Conservation (phyloP, 2,797 vertebrate species). For the Sciaenops ocellatus region DNA sequence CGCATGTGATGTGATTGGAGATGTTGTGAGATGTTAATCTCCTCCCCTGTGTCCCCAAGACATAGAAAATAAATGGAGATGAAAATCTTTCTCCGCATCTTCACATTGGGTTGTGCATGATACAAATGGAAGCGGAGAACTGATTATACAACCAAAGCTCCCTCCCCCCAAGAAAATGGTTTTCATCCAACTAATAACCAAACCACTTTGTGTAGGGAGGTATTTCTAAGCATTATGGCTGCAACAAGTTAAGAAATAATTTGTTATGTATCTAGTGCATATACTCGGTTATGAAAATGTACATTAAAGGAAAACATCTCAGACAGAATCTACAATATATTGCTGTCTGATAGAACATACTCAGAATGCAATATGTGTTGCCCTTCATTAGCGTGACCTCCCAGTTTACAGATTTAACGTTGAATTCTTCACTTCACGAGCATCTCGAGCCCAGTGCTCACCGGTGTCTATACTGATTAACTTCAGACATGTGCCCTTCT, state of each 20-base stretch:
- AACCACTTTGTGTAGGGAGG: slow-evolving; percentile 23
- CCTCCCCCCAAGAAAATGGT: slow-evolving; percentile 5
- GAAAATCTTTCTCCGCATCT: slow-evolving; percentile 63
- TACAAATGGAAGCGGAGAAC: slow-evolving; percentile 64
- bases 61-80: slow-evolving; percentile 72
- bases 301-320: slow-evolving; percentile 12
- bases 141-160: slow-evolving; percentile 59
- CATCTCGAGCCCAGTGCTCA: slow-evolving; percentile 15
- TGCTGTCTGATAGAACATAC: slow-evolving; percentile 23
- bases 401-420: slow-evolving; percentile 49
- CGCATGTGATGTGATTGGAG: slow-evolving; percentile 75
- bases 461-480: slow-evolving; percentile 47
- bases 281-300: slow-evolving; percentile 18
- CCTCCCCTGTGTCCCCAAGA: slow-evolving; percentile 73
- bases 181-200: slow-evolving; percentile 49
- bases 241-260: slow-evolving; percentile 30
- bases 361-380: neutral
- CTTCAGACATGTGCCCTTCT: slow-evolving; percentile 48
- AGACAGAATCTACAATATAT: slow-evolving; percentile 25
- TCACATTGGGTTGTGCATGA: slow-evolving; percentile 57
- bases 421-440: slow-evolving; percentile 16
- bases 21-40: slow-evolving; percentile 80
- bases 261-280: slow-evolving; percentile 27
- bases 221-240: slow-evolving; percentile 43
- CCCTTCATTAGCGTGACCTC: slow-evolving; percentile 45